These are phyloP conservation scores for Drosophila azteca DNA, from an alignment of 1,140 invertebrate genomes.

Conservation along the genomic window DNA sequence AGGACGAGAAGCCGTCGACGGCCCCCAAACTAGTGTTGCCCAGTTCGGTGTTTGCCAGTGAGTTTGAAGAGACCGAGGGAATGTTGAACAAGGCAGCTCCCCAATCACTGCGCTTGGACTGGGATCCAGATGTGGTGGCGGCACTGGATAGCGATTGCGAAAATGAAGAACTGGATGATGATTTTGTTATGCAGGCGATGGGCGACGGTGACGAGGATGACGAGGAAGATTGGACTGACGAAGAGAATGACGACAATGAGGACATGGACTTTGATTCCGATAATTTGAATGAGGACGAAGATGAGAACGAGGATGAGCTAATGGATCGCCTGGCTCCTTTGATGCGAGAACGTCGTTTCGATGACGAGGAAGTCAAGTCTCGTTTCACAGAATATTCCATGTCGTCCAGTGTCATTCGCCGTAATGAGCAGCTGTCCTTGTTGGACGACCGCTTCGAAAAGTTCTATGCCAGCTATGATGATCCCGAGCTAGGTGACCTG, in stretches of 20 bases:
- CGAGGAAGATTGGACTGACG: constrained; percentile 82
- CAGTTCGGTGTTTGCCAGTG: constrained; percentile 93
- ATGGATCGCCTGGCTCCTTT: constrained; percentile 85
- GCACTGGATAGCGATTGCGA: constrained; percentile 97
- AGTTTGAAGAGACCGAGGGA: constrained; percentile 94
- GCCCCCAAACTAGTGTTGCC: constrained; percentile 86
- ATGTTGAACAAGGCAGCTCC: constrained; percentile 94
- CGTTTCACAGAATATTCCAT: constrained; percentile 97
- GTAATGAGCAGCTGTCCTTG: constrained; percentile 92
- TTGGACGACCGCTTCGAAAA: constrained; percentile 97
- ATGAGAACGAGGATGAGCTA: constrained; percentile 85
- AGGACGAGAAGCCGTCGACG: constrained; percentile 42
- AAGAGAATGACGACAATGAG: constrained; percentile 79
- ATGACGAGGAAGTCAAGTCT: constrained; percentile 92
- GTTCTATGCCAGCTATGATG: constrained; percentile 94
- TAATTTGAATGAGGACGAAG: constrained; percentile 84
- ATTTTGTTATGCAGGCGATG: constrained; percentile 94
- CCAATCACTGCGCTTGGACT: constrained; percentile 88
- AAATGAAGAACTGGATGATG: constrained; percentile 94
- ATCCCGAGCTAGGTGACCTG: constrained; percentile 94
- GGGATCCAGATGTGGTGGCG: constrained; percentile 97
- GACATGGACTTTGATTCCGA: constrained; percentile 83
- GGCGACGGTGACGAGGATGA: constrained; percentile 84
- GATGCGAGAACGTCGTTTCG: constrained; percentile 85
- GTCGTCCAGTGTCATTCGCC: constrained; percentile 94